Conservation (phyloP, 2,797 vertebrate genomes). For the Anisognathus igniventris region DNA sequence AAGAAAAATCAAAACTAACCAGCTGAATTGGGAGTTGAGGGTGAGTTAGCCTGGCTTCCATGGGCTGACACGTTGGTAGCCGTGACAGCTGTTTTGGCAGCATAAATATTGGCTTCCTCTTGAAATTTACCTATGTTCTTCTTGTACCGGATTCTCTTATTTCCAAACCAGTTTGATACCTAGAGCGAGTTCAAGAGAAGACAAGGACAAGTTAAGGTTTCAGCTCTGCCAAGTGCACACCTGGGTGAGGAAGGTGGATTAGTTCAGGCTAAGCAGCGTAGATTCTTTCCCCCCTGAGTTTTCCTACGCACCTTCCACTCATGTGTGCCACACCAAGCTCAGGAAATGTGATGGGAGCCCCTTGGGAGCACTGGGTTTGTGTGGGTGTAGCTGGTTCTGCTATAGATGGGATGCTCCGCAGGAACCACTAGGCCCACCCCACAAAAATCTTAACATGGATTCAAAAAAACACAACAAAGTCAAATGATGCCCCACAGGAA, state of each 20-base stretch:
- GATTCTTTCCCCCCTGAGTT: rapidly evolving
- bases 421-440: neutral
- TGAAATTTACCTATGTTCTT: conserved; percentile 99
- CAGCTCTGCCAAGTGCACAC: neutral
- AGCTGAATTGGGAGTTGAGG: conserved; percentile 99
- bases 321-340: rapidly evolving
- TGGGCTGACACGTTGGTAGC: conserved; percentile 97
- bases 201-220: conserved; percentile 12
- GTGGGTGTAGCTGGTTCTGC: neutral
- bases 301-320: neutral
- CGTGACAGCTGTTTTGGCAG: conserved; percentile 96
- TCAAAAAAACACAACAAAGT: neutral
- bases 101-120: conserved; percentile 99
- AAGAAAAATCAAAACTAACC: conserved; percentile 83
- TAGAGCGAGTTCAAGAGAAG: conserved; percentile 67
- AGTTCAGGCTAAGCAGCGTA: neutral
- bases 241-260: neutral
- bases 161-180: conserved; percentile 99
- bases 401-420: neutral
- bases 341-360: neutral
- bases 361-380: neutral
- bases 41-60: conserved; percentile 98
- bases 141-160: conserved; percentile 99
- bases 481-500: neutral
- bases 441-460: neutral